A percentile compares a stretch with the other conserved stretches of the same genome.
These are phyloP conservation scores for Apomyelois bistriatella DNA, from an alignment of 2,888 invertebrate genomes.

Conservation along the genomic window DNA sequence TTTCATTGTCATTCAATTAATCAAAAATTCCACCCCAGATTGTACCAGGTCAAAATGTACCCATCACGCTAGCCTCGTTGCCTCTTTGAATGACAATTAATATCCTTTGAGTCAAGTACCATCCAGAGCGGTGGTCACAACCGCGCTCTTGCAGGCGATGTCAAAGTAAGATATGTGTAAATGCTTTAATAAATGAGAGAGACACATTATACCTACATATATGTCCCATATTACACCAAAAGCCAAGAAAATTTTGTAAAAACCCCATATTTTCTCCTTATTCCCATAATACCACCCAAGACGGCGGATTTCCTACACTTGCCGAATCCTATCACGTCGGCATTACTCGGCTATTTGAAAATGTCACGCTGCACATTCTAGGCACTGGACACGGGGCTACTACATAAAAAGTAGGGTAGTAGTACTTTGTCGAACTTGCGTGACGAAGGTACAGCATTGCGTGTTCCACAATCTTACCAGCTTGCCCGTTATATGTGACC, in stretches of 20 bases:
- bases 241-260: background rate
- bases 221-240: no score
- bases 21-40: no score
- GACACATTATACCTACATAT: no score
- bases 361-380: conserved; percentile 36
- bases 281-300: conserved; percentile 20
- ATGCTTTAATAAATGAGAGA: no score
- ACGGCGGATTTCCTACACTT: conserved; percentile 21
- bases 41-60: no score
- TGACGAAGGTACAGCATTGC: background rate
- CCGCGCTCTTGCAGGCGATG: no score
- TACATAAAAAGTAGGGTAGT: conserved; percentile 13
- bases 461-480: background rate
- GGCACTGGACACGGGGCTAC: conserved; percentile 10
- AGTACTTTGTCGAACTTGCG: conserved; percentile 1
- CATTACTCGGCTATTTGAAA: conserved; percentile 33
- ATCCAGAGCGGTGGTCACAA: no score
- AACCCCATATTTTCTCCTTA: conserved; percentile 2
- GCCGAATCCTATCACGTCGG: conserved; percentile 33
- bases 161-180: no score
- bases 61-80: no score
- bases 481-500: background rate
- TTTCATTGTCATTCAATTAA: no score
- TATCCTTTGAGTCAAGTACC: no score
- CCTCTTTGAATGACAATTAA: no score